Base-by-base conservation (phyloP, 2,888 invertebrate species). In the Phyllotreta striolata region DNA sequence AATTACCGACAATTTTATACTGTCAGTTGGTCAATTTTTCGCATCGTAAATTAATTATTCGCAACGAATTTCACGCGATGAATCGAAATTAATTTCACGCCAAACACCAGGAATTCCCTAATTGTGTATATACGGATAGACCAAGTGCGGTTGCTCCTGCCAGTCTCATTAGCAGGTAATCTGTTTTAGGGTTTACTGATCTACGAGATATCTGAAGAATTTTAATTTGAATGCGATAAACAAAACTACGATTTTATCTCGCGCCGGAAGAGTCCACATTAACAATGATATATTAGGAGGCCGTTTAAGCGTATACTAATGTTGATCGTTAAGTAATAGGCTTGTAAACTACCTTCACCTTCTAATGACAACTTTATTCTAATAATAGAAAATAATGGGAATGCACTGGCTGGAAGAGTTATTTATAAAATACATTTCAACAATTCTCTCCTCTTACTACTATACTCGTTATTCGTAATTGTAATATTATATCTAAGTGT, bases 371-470 rank as follows among this genome's bases (percentile, higher is more conserved):
- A 55, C 40, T 55, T 55, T 40, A 55, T 40, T 55, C 35, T 35
- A 35, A 54, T 39, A 54, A 54, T 38, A 49, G 57, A 56, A 61
- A 43, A 62, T 63, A 39, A 39, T 41, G 12, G 52, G 47, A 24
- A 24, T 24, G 44, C 56, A 35, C 35, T n/a, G 54, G 24, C 24
- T 24, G 24, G 24, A 24, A 24, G 24, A 24, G 24, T 24, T 24
- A 24, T 24, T 24, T 24, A 24, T 24, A 24, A 24, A 24, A 24
- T 24, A 4, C 24, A 24, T 24, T 24, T 24, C 2, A 24, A 24
- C 24, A 24, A 24, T 24, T 24, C 24, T 24, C 24, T 24, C 4
- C 24, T n/a, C n/a, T n/a, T n/a, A n/a, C n/a, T n/a, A 24, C 24
- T 24, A 24, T 24, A 24, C 24, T 24, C 4, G 24, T 24, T 24